Evolutionary conservation across 2,113 vertebrate species (phyloP), one percentile per base, ranked within the genome.

Genomic region (Nothobranchius kuhntae): DNA sequence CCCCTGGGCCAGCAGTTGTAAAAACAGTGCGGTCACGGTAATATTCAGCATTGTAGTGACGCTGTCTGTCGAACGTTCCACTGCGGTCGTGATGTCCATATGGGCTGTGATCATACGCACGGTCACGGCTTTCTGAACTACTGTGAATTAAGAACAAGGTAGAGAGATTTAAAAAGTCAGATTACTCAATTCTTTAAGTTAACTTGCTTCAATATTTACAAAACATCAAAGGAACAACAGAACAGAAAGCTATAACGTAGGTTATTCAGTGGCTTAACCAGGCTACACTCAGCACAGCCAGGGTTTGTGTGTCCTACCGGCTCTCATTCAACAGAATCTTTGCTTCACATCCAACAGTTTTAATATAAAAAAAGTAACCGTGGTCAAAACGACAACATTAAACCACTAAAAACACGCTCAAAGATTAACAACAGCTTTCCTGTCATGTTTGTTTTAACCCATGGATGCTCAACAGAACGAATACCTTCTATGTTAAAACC

Each of bases 71-170:
- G 86, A 99, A 98, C 82, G 93, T 87, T 89, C 95, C 94, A 81
- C 95, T 94, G 85, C 97, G 95, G 78, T 99, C 97, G 85, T 99
- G 96, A 93, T 99, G 97, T 96, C 96, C 96, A 89, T 98, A 99
- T 84, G 96, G 96, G 96, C 95, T 98, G 94, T 97, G 96, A 90
- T 99, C 97, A 87, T 98, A 99, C 83, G 95, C 93, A 92, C 98
- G 97, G 89, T 99, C 98, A 92, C 97, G 95, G 91, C 94, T 96
- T 91, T 99, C 98, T 92, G 98, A 96, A 93, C 95, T 96, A 95
- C 96, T 99, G 96, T 68, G 56, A 85, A 93, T 92, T 75, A 91
- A 81, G 75, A 83, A 90, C 65, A 86, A 56, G 65, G 64, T 58
- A 79, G 62, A 86, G 47, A 75, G 53, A 47, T 44, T 51, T 21